Evolutionary conservation across 2,797 vertebrate genomes (phyloP), one percentile per base, ranked within the genome.

Genomic region (Nannoperca australis): DNA sequence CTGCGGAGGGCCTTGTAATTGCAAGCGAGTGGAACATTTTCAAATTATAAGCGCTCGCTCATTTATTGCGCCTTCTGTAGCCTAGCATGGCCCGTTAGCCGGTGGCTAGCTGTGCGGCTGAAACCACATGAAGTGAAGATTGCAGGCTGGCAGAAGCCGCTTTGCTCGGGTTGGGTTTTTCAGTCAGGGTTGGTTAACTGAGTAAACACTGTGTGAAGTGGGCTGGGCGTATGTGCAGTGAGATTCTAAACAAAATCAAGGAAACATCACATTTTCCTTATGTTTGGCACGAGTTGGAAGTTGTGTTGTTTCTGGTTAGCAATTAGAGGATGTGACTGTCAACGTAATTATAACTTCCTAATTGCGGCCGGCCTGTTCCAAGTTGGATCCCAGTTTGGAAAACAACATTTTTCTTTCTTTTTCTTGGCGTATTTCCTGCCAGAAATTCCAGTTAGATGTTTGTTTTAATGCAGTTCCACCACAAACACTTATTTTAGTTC

Each of bases 281-380:
- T 70, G 81, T 84, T 80, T 90, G 86, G 86, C 85, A 32, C 50
- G 0, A n/a, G 70, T 22, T 76, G 3, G 44, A 79, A 78, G 67
- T 73, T 27, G 76, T 70, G 85, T 83, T 78, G 81, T 84, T 83
- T 69, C 78, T 83, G 83, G 70, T 86, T 15, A 50, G 78, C 85
- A 91, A 86, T 90, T 88, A 89, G 63, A 81, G 83, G 82, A 90
- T 10, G 65, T 51, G 79, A 84, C 82, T 74, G 84, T 86, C 82
- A 76, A 13, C 40, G 11, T 84, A 90, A 92, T 90, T 88, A 84
- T 83, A 88, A 89, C 83, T 73, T 81, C 88, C 80, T 89, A 88
- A 89, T 82, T 84, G 81, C 11, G 71, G 74, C 30, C 3, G 22
- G 45, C 15, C 38, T 9, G 8, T 42, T 85, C 78, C 81, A 82